Percentiles rank a stretch among this genome's conserved stretches.
phyloP scores from a whole-genome alignment of 1,140 invertebrate species.

The Scaptomyza montana region DNA sequence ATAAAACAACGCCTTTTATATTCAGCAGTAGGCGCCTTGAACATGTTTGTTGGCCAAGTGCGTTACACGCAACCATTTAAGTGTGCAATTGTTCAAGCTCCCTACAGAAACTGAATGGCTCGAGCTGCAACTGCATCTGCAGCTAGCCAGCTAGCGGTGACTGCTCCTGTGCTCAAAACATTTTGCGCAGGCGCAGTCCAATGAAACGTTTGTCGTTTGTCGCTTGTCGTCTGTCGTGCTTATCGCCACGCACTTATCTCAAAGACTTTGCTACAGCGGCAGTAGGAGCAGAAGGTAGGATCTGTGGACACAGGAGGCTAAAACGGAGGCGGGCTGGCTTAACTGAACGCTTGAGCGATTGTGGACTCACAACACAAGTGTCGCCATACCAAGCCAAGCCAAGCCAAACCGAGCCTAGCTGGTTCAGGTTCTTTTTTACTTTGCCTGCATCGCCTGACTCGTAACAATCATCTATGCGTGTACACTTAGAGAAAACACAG shows the following conservation, averaged over 20 bases:
- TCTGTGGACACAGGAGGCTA: background rate
- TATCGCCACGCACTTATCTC: slow-evolving; percentile 80
- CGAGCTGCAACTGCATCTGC: slow-evolving; percentile 19
- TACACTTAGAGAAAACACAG: background rate
- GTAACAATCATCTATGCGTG: slow-evolving; percentile 30
- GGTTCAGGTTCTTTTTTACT: background rate
- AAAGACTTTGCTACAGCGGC: slow-evolving; percentile 11
- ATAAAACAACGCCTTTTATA: slow-evolving; percentile 52
- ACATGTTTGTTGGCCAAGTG: slow-evolving; percentile 44
- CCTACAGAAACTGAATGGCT: slow-evolving; percentile 34
- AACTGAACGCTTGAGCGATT: slow-evolving; percentile 68
- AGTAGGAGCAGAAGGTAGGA: slow-evolving; percentile 14
- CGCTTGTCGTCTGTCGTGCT: slow-evolving; percentile 69
- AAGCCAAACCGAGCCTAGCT: background rate
- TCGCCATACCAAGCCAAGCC: slow-evolving; percentile 16
- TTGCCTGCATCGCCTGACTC: slow-evolving; percentile 28
- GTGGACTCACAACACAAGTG: slow-evolving; percentile 46
- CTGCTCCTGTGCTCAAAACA: slow-evolving; percentile 25
- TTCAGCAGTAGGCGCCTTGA: slow-evolving; percentile 31
- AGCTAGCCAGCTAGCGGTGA: slow-evolving; percentile 10
- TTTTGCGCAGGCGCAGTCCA: slow-evolving; percentile 66
- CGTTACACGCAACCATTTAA: slow-evolving; percentile 60
- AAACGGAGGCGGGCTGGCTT: slow-evolving; percentile 16
- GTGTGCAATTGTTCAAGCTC: slow-evolving; percentile 74
- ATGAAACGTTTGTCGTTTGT: slow-evolving; percentile 72